Percentiles rank a stretch among this genome's conserved stretches.
Evolutionary conservation across 1,140 invertebrate species (phyloP).

Genomic region (Procambarus clarkii): DNA sequence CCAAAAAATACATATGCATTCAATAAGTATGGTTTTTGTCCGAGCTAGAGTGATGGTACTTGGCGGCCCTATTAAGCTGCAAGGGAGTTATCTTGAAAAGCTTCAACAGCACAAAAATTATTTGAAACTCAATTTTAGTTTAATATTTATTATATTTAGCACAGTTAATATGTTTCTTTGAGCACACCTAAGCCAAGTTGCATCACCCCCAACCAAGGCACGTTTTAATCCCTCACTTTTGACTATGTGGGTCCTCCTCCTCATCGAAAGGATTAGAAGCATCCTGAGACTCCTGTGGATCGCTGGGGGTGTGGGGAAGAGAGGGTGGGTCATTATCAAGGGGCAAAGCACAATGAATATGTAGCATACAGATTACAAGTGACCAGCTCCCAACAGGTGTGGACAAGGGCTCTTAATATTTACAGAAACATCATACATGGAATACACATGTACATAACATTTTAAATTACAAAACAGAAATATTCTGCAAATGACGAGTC

Average conservation of each 20-base stretch:
- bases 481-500: too few species aligned
- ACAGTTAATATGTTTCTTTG: neutral
- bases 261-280: slow-evolving; percentile 65
- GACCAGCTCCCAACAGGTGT: slow-evolving; percentile 9
- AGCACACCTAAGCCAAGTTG: neutral
- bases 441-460: too few species aligned
- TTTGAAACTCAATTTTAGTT: too few species aligned
- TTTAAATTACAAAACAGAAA: too few species aligned
- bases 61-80: neutral
- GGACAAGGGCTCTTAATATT: neutral
- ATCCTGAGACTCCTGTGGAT: slow-evolving; percentile 67
- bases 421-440: too few species aligned
- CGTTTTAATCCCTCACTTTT: slow-evolving; percentile 60
- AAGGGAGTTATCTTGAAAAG: too few species aligned
- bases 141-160: too few species aligned
- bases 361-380: slow-evolving; percentile 1
- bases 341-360: slow-evolving; percentile 11
- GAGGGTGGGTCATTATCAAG: slow-evolving; percentile 31
- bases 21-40: slow-evolving; percentile 4
- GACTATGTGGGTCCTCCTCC: slow-evolving; percentile 67
- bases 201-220: slow-evolving; percentile 32
- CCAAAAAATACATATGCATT: neutral
- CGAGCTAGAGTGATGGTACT: neutral
- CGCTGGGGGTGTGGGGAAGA: slow-evolving; percentile 43
- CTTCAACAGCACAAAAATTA: too few species aligned